These are phyloP conservation scores for Empidonax traillii DNA, from an alignment of 2,113 vertebrate genomes.

Conservation along the genomic window DNA sequence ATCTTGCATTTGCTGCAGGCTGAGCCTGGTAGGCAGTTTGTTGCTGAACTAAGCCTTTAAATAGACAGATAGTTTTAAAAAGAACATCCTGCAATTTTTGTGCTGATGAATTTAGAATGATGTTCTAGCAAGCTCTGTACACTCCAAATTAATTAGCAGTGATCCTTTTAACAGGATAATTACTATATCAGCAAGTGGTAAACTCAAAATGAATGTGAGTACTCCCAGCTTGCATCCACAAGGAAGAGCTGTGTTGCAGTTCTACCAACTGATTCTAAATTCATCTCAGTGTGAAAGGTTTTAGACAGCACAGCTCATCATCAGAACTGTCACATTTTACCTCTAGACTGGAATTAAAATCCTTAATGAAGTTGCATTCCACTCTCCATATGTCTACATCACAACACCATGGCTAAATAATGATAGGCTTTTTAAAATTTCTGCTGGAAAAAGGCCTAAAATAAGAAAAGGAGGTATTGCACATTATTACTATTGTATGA, in stretches of 20 bases:
- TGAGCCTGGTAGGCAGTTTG: neutral
- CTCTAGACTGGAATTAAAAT: conserved; percentile 8
- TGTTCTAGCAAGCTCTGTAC: conserved; percentile 2
- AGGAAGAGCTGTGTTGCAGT: neutral
- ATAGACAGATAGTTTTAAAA: neutral
- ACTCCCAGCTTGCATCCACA: neutral
- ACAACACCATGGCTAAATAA: neutral
- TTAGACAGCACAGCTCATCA: neutral
- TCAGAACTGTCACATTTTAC: neutral
- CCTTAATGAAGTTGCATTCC: neutral
- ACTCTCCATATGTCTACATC: neutral
- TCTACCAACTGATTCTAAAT: neutral
- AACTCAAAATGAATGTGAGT: neutral
- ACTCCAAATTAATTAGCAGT: conserved; percentile 52
- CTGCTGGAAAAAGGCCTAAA: neutral
- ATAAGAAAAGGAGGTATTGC: neutral
- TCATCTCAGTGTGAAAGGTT: neutral
- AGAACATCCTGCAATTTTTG: neutral
- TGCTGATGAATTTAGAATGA: conserved; percentile 42
- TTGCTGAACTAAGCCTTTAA: conserved; percentile 20
- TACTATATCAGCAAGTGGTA: conserved; percentile 32
- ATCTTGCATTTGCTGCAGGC: conserved; percentile 19
- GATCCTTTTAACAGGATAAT: conserved; percentile 34
- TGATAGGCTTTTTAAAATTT: neutral
- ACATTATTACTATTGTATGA: neutral